Conservation (phyloP, 2,888 invertebrate genomes). For the Euzophera pinguis region DNA sequence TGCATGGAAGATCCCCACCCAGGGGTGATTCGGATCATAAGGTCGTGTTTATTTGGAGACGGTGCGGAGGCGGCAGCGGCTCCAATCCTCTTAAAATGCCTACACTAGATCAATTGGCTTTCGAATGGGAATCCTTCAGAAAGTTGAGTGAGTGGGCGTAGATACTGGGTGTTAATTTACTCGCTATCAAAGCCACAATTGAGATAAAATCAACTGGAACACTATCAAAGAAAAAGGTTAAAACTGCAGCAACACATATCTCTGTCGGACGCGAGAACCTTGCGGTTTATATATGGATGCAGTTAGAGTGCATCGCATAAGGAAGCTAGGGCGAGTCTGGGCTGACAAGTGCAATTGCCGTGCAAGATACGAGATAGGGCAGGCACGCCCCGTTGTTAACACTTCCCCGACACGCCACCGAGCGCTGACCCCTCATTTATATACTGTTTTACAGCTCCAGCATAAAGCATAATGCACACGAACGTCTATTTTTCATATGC, state of each 20-base stretch:
- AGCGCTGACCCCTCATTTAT: constrained; percentile 41
- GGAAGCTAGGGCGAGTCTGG: constrained; percentile 19
- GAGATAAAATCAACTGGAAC: background rate
- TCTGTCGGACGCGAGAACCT: background rate
- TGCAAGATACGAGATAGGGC: constrained; percentile 64
- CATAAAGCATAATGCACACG: background rate
- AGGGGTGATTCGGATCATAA: too few relatives aligned
- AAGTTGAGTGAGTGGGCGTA: too few relatives aligned
- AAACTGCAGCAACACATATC: constrained; percentile 1
- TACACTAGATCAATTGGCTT: too few relatives aligned
- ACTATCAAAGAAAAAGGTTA: background rate
- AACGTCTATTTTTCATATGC: background rate
- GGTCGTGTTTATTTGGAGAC: too few relatives aligned
- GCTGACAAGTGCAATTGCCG: constrained; percentile 65
- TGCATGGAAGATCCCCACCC: too few relatives aligned
- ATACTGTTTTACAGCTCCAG: constrained; percentile 5
- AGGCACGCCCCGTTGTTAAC: constrained; percentile 64
- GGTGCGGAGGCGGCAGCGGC: too few relatives aligned
- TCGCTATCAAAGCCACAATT: too few relatives aligned
- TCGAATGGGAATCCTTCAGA: too few relatives aligned
- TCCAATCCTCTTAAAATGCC: too few relatives aligned
- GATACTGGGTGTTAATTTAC: too few relatives aligned
- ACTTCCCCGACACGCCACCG: constrained; percentile 57
- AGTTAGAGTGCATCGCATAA: constrained; percentile 8
- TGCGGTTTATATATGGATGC: constrained; percentile 15